phyloP scores from a whole-genome alignment of 2,888 invertebrate species.

The Drosophila koepferae region DNA sequence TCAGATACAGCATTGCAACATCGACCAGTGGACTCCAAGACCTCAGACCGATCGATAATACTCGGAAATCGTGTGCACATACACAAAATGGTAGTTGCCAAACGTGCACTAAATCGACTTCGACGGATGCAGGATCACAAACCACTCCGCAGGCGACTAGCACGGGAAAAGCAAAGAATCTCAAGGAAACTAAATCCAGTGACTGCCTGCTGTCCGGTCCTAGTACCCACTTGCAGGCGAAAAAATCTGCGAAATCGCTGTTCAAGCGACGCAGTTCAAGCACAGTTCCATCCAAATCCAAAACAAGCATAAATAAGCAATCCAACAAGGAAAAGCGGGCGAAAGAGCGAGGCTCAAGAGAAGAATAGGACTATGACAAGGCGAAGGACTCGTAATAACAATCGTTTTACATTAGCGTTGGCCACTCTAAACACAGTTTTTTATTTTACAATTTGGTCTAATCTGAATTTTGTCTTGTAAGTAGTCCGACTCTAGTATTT shows the following conservation, averaged over 20 bases:
- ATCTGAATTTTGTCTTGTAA: slow-evolving; percentile 6
- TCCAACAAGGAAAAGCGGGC: neutral
- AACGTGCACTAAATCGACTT: neutral
- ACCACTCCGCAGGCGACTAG: neutral
- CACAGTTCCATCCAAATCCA: neutral
- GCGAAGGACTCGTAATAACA: neutral
- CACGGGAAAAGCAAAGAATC: neutral
- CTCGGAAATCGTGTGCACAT: neutral
- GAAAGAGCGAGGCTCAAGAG: neutral
- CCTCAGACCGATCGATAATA: neutral
- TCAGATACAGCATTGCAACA: slow-evolving; percentile 60
- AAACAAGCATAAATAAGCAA: neutral
- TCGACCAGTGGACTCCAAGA: slow-evolving; percentile 60
- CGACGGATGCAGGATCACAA: neutral
- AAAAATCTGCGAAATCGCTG: neutral
- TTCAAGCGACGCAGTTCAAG: neutral
- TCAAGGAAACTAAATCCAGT: neutral
- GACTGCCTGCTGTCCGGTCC: neutral
- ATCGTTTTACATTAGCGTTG: neutral
- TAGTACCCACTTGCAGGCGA: neutral
- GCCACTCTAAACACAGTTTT: slow-evolving; percentile 1
- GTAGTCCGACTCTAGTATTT: neutral
- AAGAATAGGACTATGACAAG: no score
- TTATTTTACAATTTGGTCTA: slow-evolving; percentile 24
- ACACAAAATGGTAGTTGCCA: slow-evolving; percentile 26